Conservation (phyloP, 1,140 invertebrate species). For the Cydia fagiglandana region DNA sequence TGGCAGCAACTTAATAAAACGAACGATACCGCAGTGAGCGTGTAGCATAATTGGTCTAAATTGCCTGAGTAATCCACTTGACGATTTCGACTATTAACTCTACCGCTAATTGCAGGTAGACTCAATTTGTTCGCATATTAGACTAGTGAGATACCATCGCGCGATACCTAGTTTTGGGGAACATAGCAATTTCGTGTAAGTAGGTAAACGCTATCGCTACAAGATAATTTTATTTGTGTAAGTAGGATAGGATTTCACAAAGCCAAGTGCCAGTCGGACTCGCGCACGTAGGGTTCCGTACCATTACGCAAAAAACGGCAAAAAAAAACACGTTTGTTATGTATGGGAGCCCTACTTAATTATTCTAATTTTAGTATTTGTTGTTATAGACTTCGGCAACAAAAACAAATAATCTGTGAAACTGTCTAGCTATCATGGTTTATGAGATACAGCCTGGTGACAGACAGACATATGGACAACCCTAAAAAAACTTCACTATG, state of each 20-base stretch:
- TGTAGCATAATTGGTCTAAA: slow-evolving; percentile 29
- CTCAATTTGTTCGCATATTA: slow-evolving; percentile 31
- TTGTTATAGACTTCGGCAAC: no score
- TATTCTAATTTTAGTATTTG: no score
- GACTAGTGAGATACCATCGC: slow-evolving; percentile 17
- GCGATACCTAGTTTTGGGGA: neutral
- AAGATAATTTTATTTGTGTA: neutral
- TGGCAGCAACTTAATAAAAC: slow-evolving; percentile 23
- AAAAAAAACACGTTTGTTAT: no score
- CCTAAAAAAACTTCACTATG: neutral
- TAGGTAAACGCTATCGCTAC: neutral
- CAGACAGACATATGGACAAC: no score
- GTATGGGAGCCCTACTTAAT: no score
- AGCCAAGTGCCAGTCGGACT: no score
- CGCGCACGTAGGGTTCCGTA: no score
- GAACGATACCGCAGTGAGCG: slow-evolving; percentile 26
- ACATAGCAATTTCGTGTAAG: neutral
- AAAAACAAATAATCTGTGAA: no score
- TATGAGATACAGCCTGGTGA: no score
- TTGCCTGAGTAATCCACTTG: slow-evolving; percentile 25
- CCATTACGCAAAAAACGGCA: no score
- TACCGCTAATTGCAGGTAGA: slow-evolving; percentile 28
- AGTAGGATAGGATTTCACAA: neutral
- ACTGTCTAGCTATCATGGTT: no score
- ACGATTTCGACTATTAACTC: slow-evolving; percentile 29